A percentile compares a stretch with the other conserved stretches of the same genome.
Evolutionary conservation across 2,797 vertebrate genomes (phyloP).

Genomic region (Paedocypris micromegethes): DNA sequence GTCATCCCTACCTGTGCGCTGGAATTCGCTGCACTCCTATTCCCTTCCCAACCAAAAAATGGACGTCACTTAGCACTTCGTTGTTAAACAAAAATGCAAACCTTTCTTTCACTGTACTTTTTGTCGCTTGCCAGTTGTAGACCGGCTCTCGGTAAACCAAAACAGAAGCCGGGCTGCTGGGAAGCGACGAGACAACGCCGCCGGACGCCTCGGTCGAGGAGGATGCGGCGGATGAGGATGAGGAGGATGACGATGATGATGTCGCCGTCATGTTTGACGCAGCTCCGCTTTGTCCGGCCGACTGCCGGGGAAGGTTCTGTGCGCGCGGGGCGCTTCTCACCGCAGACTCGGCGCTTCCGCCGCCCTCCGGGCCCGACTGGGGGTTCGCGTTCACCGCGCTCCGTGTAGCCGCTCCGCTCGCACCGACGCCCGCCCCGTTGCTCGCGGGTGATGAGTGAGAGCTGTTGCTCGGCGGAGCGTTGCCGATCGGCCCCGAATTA

Average conservation of each 20-base stretch:
- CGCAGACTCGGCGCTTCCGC: constrained; percentile 52
- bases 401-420: constrained; percentile 40
- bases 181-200: constrained; percentile 49
- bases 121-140: constrained; percentile 83
- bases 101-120: constrained; percentile 81
- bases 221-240: constrained; percentile 40
- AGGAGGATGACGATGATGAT: constrained; percentile 35
- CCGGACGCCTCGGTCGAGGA: constrained; percentile 44
- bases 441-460: constrained; percentile 48
- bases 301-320: constrained; percentile 51
- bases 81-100: constrained; percentile 86
- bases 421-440: constrained; percentile 45
- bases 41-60: constrained; percentile 84
- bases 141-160: constrained; percentile 74
- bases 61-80: constrained; percentile 86
- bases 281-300: constrained; percentile 51
- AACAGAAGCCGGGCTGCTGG: constrained; percentile 54
- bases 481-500: constrained; percentile 54
- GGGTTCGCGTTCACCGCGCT: constrained; percentile 49
- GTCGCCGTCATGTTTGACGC: constrained; percentile 51
- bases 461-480: constrained; percentile 54
- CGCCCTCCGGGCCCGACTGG: constrained; percentile 57
- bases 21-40: constrained; percentile 79
- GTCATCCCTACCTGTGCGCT: constrained; percentile 75
- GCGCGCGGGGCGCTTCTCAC: constrained; percentile 41